Evolutionary conservation across 2,797 vertebrate genomes (phyloP).

Genomic region (Channallabes apus): DNA sequence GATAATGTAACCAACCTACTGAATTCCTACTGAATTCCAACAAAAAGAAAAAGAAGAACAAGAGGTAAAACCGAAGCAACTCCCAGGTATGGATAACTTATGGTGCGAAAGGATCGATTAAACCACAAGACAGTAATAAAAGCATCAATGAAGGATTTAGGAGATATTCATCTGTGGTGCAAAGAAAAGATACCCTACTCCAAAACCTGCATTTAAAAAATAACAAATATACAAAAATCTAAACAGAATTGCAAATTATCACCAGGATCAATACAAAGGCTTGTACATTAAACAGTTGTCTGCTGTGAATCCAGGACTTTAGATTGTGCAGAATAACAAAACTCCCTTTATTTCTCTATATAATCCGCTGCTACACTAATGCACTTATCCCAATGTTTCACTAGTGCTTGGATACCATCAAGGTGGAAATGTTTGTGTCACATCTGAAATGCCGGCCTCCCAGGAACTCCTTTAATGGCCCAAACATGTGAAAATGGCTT

Average conservation of each 20-base stretch:
- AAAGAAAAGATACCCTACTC: not conserved
- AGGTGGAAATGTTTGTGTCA: too few species aligned
- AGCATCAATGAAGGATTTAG: not conserved
- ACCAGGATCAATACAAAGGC: not conserved
- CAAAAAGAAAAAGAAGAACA: not conserved
- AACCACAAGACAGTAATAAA: not conserved
- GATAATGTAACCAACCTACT: too few species aligned
- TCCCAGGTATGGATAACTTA: not conserved
- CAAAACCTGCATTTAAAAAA: not conserved
- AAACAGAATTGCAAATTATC: not conserved
- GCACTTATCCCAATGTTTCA: too few species aligned
- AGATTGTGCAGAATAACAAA: too few species aligned
- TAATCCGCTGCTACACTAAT: too few species aligned
- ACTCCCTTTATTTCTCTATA: too few species aligned
- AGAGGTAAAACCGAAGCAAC: not conserved
- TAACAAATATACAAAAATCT: not conserved
- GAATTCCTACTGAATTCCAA: too few species aligned
- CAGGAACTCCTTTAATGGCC: too few species aligned
- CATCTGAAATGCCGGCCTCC: too few species aligned
- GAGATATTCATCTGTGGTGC: not conserved
- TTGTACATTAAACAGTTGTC: not conserved
- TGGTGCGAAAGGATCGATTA: not conserved
- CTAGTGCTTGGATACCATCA: too few species aligned
- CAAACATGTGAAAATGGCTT: too few species aligned
- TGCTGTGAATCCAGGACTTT: not conserved